Conservation (phyloP, 2,113 vertebrate genomes). For the Bothrops jararaca region DNA sequence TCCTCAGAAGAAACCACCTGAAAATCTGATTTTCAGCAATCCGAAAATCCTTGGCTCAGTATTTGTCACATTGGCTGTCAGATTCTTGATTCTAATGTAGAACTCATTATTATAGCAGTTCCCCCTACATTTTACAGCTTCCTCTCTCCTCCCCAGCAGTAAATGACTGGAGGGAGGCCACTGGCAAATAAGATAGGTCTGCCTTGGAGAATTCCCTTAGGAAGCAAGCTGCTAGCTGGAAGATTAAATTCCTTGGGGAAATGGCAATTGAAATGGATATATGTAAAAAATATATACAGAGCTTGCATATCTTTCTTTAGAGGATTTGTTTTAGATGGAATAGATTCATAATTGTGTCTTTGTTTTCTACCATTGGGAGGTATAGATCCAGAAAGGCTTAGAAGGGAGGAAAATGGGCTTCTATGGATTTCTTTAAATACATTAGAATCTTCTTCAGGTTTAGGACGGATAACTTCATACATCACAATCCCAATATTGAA, state of each 20-base stretch:
- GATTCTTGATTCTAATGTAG: background rate
- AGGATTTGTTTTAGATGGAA: background rate
- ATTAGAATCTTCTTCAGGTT: background rate
- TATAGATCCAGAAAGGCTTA: background rate
- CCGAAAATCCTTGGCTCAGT: constrained; percentile 11
- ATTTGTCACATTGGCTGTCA: background rate
- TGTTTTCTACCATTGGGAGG: background rate
- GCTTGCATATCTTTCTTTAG: background rate
- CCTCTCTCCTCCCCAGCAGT: background rate
- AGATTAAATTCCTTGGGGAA: constrained; percentile 41
- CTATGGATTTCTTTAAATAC: background rate
- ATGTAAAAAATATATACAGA: constrained; percentile 26
- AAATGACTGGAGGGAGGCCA: constrained; percentile 3
- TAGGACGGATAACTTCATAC: background rate
- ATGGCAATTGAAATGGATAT: constrained; percentile 34
- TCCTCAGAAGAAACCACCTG: background rate
- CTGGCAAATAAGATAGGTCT: constrained; percentile 18
- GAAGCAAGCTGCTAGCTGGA: background rate
- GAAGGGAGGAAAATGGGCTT: background rate
- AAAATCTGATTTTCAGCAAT: background rate
- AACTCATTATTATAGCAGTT: background rate
- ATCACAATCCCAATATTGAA: background rate
- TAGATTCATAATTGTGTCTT: background rate
- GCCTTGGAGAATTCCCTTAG: background rate
- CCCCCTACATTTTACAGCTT: background rate